A percentile compares a stretch with the other conserved stretches of the same genome.
phyloP scores from a whole-genome alignment of 2,888 invertebrate genomes.

The Athripsodes cinereus region DNA sequence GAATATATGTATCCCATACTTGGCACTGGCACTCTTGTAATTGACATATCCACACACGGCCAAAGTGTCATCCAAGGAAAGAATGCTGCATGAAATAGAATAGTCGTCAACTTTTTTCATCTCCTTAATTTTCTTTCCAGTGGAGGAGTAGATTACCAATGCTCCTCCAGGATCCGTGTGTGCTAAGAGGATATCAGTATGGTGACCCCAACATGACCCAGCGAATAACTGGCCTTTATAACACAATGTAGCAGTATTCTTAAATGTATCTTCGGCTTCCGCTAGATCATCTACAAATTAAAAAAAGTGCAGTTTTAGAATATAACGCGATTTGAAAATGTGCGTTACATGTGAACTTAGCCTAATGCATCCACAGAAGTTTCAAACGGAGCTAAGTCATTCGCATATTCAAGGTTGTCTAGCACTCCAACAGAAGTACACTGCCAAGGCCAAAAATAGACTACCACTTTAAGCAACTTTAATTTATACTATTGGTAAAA shows the following conservation, averaged over 20 bases:
- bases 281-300: neutral
- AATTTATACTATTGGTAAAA: too few species aligned
- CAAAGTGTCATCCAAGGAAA: constrained; percentile 18
- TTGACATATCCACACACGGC: constrained; percentile 11
- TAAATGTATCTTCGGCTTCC: constrained; percentile 5
- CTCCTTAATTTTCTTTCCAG: constrained; percentile 9
- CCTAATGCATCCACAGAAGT: too few species aligned
- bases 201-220: constrained; percentile 36
- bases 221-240: constrained; percentile 4
- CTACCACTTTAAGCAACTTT: too few species aligned
- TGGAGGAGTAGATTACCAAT: constrained; percentile 38
- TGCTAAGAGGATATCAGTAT: constrained; percentile 38
- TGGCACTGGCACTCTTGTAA: neutral
- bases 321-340: too few species aligned
- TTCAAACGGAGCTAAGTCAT: too few species aligned
- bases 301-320: neutral
- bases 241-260: constrained; percentile 6
- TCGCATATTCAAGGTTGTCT: too few species aligned
- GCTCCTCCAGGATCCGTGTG: constrained; percentile 36
- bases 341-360: too few species aligned
- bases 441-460: too few species aligned
- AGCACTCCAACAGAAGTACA: too few species aligned
- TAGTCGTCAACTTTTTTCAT: constrained; percentile 4
- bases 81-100: constrained; percentile 12
- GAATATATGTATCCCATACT: constrained; percentile 16